Base-by-base conservation (phyloP, 2,888 invertebrate species). In the Lasioglossum lativentre region DNA sequence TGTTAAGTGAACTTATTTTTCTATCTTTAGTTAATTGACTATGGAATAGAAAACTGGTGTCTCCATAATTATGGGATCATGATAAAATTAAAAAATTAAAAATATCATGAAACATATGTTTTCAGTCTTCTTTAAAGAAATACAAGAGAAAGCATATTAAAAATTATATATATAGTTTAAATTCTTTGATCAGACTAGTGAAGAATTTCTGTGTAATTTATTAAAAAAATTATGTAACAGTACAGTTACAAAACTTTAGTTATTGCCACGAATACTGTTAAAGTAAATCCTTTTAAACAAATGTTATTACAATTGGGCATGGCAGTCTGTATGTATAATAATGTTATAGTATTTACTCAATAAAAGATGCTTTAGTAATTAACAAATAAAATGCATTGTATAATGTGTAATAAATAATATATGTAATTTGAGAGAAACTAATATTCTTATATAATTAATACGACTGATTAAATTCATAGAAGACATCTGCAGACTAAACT, bases 1-100 rank as follows among this genome's bases (percentile, higher is more conserved):
- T 71, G 19, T 72, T 27, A 72, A 72, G 8, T 45, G 8, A 45
- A 30, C 19, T 45, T 72, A 72, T 30, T 72, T 45, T 72, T 42
- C 40, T 70, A 40, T 6, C 45, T 30, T 72, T 10, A 52, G 1
- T 34, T 34, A 30, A 47, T 27, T 47, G 8, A 30, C 23, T 47
- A 30, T 23, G 19, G 4, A 47, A 47, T 19, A 47, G 30, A 72
- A 30, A 47, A 30, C 19, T 34, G 45, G 30, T 34, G 3, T 5
- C 8, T 19, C 1, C 14, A 10, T 42, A 30, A 23, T 23, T 47
- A 47, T 30, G 30, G 27, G 42, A 71, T n/a, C 16, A 27, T 27
- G 14, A 14, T 42, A 45, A 27, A 38, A 71, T 16, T n/a, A 40
- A 10, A 47, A 16, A 66, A 16, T 14, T 1, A 38, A 71, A 71